Base-by-base conservation (phyloP, 2,113 vertebrate genomes). In the Tragulus kanchil region DNA sequence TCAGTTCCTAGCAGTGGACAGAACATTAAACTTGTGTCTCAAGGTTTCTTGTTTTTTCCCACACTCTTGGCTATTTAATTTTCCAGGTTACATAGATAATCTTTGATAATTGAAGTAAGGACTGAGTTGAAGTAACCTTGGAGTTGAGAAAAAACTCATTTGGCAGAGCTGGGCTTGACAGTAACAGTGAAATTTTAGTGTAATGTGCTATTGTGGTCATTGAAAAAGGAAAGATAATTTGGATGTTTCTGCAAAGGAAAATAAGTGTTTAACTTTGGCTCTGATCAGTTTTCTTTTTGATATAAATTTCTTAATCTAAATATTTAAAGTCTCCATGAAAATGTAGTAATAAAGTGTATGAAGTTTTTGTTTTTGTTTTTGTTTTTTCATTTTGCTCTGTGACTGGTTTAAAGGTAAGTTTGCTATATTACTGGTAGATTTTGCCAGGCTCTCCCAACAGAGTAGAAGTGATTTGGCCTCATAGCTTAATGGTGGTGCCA, bases 361-460 rank as follows among this genome's bases (percentile, higher is more conserved):
- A 93, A 95, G 78, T 73, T 90, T 90, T 94, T 77, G 31, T 81
- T 36, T 54, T 58, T 81, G 54, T 58, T n/a, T n/a, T 79, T 81
- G 21, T 81, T 81, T 79, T 96, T 91, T 78, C 85, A 52, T 88
- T 94, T 94, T 97, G 97, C 96, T 97, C 93, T 98, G 95, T 98
- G 96, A 96, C 95, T 97, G 96, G 96, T 97, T 90, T 62, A 81
- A 98, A 99, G 99, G 99, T 99, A 99, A 99, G 99, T 99, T 95
- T 94, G 85, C 85, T 96, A 84, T 73, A 75, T 96, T 98, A 98
- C 83, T 16, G 97, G 94, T 98, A 94, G n/a, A 98, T 92, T 97
- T 98, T 99, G 97, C 97, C 98, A 98, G 98, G 98, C 98, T 99
- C 98, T 99, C 99, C 98, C 98, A 99, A 99, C 98, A 99, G 98